Percentiles rank a stretch among this genome's conserved stretches.
These are phyloP conservation scores for Eulemur rufifrons DNA, from an alignment of 2,113 vertebrate genomes.

Conservation along the genomic window DNA sequence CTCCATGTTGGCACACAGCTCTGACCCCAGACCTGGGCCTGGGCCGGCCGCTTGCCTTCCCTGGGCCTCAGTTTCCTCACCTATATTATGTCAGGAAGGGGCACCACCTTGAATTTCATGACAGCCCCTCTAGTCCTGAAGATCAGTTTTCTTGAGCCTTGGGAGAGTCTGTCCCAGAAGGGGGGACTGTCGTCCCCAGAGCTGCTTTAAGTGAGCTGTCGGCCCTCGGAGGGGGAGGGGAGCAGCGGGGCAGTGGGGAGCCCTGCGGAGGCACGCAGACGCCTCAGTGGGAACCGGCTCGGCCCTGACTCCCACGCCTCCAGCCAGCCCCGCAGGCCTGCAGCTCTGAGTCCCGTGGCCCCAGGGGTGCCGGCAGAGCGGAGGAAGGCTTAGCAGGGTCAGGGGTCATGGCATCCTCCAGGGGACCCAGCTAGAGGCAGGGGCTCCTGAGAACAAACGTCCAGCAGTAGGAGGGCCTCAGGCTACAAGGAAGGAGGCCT, in stretches of 20 bases:
- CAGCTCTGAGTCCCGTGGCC: background rate
- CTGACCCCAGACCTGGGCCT: background rate
- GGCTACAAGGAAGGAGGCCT: background rate
- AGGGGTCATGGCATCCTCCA: background rate
- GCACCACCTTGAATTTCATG: background rate
- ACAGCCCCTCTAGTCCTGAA: background rate
- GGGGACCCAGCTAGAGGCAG: background rate
- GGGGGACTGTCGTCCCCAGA: background rate
- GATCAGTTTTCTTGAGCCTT: background rate
- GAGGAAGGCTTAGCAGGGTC: background rate
- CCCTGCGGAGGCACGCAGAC: background rate
- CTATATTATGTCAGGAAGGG: background rate
- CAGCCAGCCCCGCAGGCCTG: background rate
- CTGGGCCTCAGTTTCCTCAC: background rate
- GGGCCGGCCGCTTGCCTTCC: background rate
- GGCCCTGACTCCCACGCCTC: constrained; percentile 61
- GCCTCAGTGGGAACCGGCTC: constrained; percentile 15
- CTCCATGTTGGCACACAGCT: rapidly evolving
- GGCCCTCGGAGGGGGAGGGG: background rate
- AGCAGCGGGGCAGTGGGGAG: background rate
- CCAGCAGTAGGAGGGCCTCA: background rate
- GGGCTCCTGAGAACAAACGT: background rate
- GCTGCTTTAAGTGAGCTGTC: background rate
- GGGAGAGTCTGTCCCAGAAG: background rate
- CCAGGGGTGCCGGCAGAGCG: background rate